Percentiles rank a stretch among this genome's conserved stretches.
Conservation (phyloP, 2,888 invertebrate species). For the Osedax fenrisi region DNA sequence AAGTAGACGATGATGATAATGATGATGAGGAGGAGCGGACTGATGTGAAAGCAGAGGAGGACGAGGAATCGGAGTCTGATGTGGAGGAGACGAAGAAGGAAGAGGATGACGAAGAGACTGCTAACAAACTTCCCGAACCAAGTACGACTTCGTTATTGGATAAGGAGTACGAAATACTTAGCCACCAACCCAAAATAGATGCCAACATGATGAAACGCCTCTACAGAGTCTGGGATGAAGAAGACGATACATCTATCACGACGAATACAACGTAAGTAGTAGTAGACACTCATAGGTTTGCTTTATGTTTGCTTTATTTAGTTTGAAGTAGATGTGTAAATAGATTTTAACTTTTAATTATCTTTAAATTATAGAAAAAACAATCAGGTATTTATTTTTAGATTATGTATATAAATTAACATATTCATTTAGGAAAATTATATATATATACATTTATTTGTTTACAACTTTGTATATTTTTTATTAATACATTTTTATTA, state of each 20-base stretch:
- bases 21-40: slow-evolving; percentile 8
- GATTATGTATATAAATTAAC: too few species aligned
- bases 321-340: too few species aligned
- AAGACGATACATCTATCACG: not conserved
- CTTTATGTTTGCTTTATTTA: too few species aligned
- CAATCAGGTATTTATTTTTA: too few species aligned
- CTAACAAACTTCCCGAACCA: not conserved
- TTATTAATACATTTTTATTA: too few species aligned
- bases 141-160: not conserved
- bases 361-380: too few species aligned
- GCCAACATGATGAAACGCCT: not conserved
- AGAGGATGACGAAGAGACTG: not conserved
- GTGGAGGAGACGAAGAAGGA: not conserved
- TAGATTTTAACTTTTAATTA: too few species aligned
- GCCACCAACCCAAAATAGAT: not conserved
- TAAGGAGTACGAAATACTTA: not conserved
- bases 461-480: too few species aligned
- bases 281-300: too few species aligned
- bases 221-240: not conserved
- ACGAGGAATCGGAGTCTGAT: not conserved
- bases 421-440: too few species aligned
- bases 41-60: too few species aligned
- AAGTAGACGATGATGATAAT: not conserved
- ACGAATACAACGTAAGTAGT: not conserved
- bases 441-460: too few species aligned